Conservation (phyloP, 2,797 vertebrate species). For the Pelodytes ibericus region DNA sequence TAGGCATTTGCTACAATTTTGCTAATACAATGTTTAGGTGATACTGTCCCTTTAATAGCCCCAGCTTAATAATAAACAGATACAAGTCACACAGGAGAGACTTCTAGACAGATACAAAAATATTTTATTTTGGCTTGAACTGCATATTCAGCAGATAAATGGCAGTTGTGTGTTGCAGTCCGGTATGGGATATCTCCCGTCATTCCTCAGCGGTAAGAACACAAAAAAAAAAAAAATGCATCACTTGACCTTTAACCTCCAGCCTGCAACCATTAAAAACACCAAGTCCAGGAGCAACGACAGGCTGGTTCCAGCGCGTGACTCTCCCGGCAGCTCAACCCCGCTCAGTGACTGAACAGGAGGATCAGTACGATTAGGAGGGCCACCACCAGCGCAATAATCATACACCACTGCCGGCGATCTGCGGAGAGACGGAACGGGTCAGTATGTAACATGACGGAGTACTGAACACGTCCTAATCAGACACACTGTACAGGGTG, state of each 20-base stretch:
- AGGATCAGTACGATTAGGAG: conserved; percentile 78
- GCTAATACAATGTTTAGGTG: no score
- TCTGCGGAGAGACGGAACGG: conserved; percentile 65
- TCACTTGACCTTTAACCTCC: conserved; percentile 4
- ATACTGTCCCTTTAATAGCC: no score
- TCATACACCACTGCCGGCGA: conserved; percentile 83
- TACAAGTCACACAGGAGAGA: not conserved
- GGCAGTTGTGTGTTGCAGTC: not conserved
- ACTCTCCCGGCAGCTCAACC: not conserved
- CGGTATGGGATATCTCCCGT: not conserved
- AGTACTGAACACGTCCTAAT: no score
- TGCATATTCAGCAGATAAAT: conserved; percentile 10
- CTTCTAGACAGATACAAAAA: conserved; percentile 1
- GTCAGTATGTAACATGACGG: no score
- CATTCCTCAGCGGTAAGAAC: not conserved
- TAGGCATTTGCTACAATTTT: no score
- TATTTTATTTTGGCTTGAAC: conserved; percentile 18
- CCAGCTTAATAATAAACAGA: no score
- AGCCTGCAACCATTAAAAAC: conserved; percentile 4
- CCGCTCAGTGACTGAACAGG: conserved; percentile 72
- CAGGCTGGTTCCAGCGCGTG: not conserved
- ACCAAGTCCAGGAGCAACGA: not conserved
- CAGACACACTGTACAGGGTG: no score
- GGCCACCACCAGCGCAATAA: conserved; percentile 74
- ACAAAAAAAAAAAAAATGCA: no score